phyloP scores from a whole-genome alignment of 2,113 vertebrate species.

The Baryphthengus martii region DNA sequence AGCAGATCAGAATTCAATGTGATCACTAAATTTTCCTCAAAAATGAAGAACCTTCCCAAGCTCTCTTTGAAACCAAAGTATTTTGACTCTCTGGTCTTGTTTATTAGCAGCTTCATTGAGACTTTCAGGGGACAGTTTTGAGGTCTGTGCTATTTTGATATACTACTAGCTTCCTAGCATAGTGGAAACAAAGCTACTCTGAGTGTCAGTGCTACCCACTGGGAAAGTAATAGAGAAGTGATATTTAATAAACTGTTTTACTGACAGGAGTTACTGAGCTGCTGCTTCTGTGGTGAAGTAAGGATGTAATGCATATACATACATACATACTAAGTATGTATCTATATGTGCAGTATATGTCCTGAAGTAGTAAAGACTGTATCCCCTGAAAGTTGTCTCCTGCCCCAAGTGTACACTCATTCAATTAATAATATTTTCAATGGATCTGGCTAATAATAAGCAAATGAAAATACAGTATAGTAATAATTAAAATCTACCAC shows the following conservation, averaged over 20 bases:
- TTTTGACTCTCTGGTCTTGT: background rate
- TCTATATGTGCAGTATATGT: background rate
- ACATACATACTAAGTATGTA: background rate
- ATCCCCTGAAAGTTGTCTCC: background rate
- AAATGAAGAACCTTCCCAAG: background rate
- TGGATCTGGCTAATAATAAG: background rate
- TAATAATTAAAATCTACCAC: background rate
- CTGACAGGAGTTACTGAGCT: background rate
- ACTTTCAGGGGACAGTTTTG: background rate
- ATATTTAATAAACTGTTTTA: background rate
- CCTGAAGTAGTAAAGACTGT: background rate
- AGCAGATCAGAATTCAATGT: background rate
- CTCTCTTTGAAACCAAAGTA: background rate
- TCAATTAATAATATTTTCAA: background rate
- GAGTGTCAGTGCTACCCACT: no score
- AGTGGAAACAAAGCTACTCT: background rate
- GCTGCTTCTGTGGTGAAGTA: background rate
- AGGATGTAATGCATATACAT: background rate
- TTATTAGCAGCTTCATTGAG: background rate
- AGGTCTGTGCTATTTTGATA: background rate
- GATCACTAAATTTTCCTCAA: background rate
- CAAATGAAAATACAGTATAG: background rate
- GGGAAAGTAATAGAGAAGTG: background rate
- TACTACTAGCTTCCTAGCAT: background rate
- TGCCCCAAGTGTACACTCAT: background rate